A percentile compares a stretch with the other conserved stretches of the same genome.
Conservation (phyloP, 1,140 invertebrate species). For the Drosophila mojavensis region DNA sequence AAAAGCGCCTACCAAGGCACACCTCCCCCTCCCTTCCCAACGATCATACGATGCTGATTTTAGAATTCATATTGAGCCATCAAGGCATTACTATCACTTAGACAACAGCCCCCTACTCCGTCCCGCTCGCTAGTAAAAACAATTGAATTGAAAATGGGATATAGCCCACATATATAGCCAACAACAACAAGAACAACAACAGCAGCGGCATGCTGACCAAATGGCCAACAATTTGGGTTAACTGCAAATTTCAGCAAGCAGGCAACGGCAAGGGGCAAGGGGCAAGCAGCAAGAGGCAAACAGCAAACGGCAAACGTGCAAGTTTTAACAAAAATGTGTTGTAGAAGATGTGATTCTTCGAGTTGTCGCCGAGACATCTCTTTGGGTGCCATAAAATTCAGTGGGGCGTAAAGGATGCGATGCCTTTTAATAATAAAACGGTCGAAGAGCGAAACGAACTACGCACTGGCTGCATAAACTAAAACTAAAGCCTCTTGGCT, state of each 20-base stretch:
- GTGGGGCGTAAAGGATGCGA: constrained; percentile 78
- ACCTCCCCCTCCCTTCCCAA: neutral
- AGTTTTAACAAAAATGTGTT: constrained; percentile 74
- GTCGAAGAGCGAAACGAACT: constrained; percentile 35
- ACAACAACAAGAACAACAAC: neutral
- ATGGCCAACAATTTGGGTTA: constrained; percentile 81
- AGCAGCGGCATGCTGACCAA: constrained; percentile 65
- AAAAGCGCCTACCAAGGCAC: neutral
- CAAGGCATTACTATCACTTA: constrained; percentile 72
- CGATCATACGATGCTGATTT: constrained; percentile 13
- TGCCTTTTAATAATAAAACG: constrained; percentile 73
- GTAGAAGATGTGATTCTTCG: constrained; percentile 46
- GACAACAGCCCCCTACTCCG: neutral
- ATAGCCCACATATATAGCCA: constrained; percentile 36
- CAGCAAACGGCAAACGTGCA: constrained; percentile 69
- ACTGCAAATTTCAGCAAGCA: constrained; percentile 71
- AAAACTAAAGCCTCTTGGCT: constrained; percentile 78
- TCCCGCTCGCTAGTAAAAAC: constrained; percentile 16
- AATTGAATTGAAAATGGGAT: constrained; percentile 73
- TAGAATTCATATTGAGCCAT: constrained; percentile 56
- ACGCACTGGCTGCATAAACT: constrained; percentile 70
- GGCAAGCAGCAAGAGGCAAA: constrained; percentile 18
- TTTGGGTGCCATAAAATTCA: constrained; percentile 68
- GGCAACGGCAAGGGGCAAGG: constrained; percentile 65
- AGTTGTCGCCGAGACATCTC: constrained; percentile 41